Conservation (phyloP, 2,113 vertebrate species). For the Lucifuga dentata region DNA sequence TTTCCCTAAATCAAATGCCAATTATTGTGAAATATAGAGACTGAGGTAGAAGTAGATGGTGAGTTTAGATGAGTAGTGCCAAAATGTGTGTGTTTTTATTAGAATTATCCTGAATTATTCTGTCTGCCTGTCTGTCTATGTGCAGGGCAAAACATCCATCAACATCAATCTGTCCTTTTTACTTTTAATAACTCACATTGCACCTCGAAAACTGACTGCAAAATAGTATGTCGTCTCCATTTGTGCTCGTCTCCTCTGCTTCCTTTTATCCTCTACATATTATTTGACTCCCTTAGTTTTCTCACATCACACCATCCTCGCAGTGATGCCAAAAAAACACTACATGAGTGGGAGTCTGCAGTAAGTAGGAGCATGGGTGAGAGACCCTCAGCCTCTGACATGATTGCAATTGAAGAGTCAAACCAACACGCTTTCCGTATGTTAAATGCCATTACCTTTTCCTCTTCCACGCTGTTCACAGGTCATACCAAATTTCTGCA, state of each 20-base stretch:
- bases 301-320: neutral
- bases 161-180: constrained; percentile 4
- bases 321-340: constrained; percentile 6
- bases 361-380: constrained; percentile 30
- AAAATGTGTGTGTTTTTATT: constrained; percentile 5
- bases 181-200: neutral
- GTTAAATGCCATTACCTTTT: neutral
- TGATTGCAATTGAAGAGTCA: constrained; percentile 52
- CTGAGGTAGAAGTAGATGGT: neutral
- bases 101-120: neutral
- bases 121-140: neutral
- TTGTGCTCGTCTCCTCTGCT: neutral
- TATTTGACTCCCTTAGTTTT: constrained; percentile 14
- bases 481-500: neutral
- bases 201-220: neutral
- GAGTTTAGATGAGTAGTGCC: neutral
- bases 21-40: neutral
- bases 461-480: neutral
- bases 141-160: neutral
- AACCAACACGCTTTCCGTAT: constrained; percentile 20
- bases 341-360: constrained; percentile 32
- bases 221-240: too few species aligned
- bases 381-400: constrained; percentile 50
- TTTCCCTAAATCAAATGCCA: too few species aligned
- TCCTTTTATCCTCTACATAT: neutral